phyloP scores from a whole-genome alignment of 2,797 vertebrate genomes.

The Pipistrellus pygmaeus region DNA sequence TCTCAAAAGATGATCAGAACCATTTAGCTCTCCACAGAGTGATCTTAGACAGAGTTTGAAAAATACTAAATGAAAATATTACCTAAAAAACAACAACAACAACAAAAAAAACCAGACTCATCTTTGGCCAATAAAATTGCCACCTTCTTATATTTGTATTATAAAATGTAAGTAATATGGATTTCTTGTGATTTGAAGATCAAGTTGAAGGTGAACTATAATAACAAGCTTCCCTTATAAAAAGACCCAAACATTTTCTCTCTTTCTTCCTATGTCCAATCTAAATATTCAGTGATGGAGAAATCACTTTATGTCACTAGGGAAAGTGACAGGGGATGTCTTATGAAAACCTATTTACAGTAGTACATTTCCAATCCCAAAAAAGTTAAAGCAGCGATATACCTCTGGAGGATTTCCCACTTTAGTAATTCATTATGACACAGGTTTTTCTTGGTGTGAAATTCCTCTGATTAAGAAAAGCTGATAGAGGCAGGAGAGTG shows the following conservation, averaged over 20 bases:
- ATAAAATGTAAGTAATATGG: slow-evolving; percentile 54
- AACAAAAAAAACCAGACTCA: neutral
- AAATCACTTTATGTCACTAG: slow-evolving; percentile 75
- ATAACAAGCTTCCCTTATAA: slow-evolving; percentile 73
- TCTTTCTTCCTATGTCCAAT: slow-evolving; percentile 15
- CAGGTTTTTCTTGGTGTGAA: slow-evolving; percentile 70
- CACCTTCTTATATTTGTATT: slow-evolving; percentile 54
- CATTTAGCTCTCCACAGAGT: neutral
- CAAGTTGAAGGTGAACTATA: slow-evolving; percentile 54
- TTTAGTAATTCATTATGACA: slow-evolving; percentile 74
- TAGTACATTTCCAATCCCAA: slow-evolving; percentile 56
- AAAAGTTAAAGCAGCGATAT: neutral
- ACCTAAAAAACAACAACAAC: neutral
- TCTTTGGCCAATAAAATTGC: neutral
- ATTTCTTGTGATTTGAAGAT: slow-evolving; percentile 72
- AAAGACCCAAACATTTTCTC: slow-evolving; percentile 44
- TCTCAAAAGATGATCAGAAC: neutral
- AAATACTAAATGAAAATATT: slow-evolving; percentile 3
- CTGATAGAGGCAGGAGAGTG: slow-evolving; percentile 62
- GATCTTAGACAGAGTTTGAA: neutral
- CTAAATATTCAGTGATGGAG: slow-evolving; percentile 61
- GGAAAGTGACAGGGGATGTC: slow-evolving; percentile 73
- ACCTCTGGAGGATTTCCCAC: slow-evolving; percentile 44
- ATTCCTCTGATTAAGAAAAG: slow-evolving; percentile 64
- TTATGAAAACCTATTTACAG: slow-evolving; percentile 78